Conservation (phyloP, 2,113 vertebrate species). For the Pterocles orientalis region DNA sequence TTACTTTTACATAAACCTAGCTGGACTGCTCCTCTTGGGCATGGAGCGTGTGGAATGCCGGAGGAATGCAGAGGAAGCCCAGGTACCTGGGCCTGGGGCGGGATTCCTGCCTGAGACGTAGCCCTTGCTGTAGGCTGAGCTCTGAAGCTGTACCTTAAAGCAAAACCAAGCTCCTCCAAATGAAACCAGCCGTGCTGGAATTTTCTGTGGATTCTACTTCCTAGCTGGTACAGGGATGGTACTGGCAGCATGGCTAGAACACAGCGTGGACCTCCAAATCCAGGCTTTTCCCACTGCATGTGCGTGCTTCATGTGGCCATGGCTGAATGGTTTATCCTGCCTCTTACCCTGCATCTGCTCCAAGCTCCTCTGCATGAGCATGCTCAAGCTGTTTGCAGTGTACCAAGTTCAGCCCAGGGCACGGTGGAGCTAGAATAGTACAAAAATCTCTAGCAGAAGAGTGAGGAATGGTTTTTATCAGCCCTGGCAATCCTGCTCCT, state of each 20-base stretch:
- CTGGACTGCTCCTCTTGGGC: background rate
- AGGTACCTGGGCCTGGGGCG: constrained; percentile 36
- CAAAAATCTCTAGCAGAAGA: background rate
- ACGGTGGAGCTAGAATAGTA: background rate
- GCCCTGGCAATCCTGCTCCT: background rate
- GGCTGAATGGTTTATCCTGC: background rate
- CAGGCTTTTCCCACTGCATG: background rate
- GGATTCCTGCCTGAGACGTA: constrained; percentile 7
- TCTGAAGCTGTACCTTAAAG: background rate
- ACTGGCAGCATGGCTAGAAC: background rate
- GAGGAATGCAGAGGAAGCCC: constrained; percentile 41
- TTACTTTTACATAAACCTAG: constrained; percentile 12
- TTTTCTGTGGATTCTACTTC: background rate
- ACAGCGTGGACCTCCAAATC: background rate
- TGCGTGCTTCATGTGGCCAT: background rate
- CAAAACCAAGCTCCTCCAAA: background rate
- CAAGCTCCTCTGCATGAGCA: background rate
- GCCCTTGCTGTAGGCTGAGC: background rate
- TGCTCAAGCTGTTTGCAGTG: background rate
- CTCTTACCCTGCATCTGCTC: background rate
- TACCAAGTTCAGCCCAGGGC: background rate
- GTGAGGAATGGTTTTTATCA: background rate
- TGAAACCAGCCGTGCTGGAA: background rate
- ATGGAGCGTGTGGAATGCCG: constrained; percentile 26
- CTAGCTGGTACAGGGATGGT: background rate